Percentiles rank a stretch among this genome's conserved stretches.
Conservation (phyloP, 2,888 invertebrate species). For the Frankliniella intonsa region DNA sequence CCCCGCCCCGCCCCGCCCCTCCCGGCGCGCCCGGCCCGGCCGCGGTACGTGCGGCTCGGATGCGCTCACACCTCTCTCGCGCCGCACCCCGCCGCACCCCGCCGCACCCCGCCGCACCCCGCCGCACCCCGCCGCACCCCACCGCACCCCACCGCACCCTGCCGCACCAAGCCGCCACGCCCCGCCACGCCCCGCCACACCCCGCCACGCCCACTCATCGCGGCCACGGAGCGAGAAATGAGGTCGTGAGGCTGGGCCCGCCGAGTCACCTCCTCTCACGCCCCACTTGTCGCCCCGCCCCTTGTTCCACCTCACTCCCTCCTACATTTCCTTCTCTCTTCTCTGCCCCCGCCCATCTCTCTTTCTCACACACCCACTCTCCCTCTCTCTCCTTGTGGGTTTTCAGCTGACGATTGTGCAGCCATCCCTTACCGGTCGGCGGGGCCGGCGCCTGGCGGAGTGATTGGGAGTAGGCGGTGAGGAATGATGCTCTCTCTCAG, state of each 20-base stretch:
- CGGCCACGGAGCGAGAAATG: constrained; percentile 2
- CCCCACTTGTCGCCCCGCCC: not conserved
- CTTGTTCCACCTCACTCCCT: too few species aligned
- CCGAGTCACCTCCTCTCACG: not conserved
- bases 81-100: not conserved
- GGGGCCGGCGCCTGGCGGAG: too few species aligned
- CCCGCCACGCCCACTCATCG: not conserved
- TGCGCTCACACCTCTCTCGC: not conserved
- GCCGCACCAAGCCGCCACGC: not conserved
- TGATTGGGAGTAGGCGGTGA: too few species aligned
- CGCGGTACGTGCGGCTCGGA: not conserved
- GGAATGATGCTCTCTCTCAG: too few species aligned
- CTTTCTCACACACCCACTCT: not conserved
- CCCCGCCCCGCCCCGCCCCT: too few species aligned
- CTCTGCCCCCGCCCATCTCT: not conserved
- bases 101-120: not conserved
- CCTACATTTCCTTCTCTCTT: not conserved
- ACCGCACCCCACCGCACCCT: not conserved
- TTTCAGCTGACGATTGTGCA: too few species aligned
- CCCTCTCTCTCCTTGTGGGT: not conserved
- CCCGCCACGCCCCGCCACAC: not conserved
- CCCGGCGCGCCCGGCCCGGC: not conserved
- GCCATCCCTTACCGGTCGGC: too few species aligned
- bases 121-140: not conserved
- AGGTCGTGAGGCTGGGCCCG: not conserved